Base-by-base conservation (phyloP, 2,113 vertebrate genomes). In the Scophthalmus maximus region DNA sequence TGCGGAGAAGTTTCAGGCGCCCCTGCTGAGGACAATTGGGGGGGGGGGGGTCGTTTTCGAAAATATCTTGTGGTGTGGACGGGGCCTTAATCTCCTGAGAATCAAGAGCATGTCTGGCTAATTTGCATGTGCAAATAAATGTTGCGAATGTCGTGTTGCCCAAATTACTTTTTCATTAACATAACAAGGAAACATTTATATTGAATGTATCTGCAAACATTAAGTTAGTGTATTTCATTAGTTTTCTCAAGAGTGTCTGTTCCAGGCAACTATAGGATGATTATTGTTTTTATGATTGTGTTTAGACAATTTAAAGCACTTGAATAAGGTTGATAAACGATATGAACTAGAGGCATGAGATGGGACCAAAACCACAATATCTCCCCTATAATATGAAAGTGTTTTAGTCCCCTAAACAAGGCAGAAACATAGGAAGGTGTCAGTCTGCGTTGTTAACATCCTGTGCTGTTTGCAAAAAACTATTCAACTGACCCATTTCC, bases 171-270 rank as follows among this genome's bases (percentile, higher is more conserved):
- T 29, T 55, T 14, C 23, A 15, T 51, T 17, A 4, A 8, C 1
- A 40, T 9, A n/a, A 36, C 46, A 38, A 36, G 34, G 15, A 55
- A 44, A 68, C 30, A 22, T 72, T 56, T 12, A 34, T 56, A 23
- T 29, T 60, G 11, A 42, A 9, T 42, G 1, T 32, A 51, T 51
- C 30, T 26, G 17, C 9, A 58, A 50, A 56, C 29, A 7, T 55
- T 26, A 12, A 5, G 11, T 4, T 42, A 12, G 5, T 38, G 27
- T 29, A 18, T 56, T 61, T 62, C 12, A 49, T 52, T 8, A 11
- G 51, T 44, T 26, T 46, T 25, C 15, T 7, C 6, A 27, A 5
- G 20, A 55, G 27, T 40, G 7, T 25, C 26, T 61, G 11, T 22
- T 44, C 57, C 38, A 40, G 26, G 40, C 12, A 49, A 20, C 29